Base-by-base conservation (phyloP, 2,888 invertebrate genomes). In the Lysandra coridon region DNA sequence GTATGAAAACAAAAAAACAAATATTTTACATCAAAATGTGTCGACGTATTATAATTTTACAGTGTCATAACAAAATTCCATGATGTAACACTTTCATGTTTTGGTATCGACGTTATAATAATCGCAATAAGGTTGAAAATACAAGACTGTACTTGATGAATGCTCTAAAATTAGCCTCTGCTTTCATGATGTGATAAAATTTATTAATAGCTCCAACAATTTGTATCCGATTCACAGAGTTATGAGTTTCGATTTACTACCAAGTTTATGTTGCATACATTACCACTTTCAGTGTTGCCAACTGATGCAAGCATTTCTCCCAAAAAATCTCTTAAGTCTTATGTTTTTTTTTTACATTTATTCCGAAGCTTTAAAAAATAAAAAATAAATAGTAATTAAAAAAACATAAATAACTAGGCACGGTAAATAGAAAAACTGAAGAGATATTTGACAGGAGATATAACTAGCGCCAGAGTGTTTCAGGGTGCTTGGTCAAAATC, bases 161-260 rank as follows among this genome's bases (percentile, higher is more conserved):
- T 87, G 86, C 84, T 83, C 84, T 81, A 83, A 86, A 88, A 89
- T 88, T 86, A 87, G 83, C 84, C 81, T 81, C 81, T 80, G 76
- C 83, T 84, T 86, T 87, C 87, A 86, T 85, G 84, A 84, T 85
- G 87, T 86, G 86, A 87, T 90, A 88, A 88, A 89, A 87, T 91
- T 91, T 91, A 90, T 91, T 90, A 88, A 88, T 85, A 57, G 60
- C 79, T 62, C 75, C 44, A 76, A 64, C 79, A 62, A 60, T 60
- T 62, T 79, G 57, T 30, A 75, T 44, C 73, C 44, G 49, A 75
- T 75, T 74, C 64, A 64, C 23, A 69, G 49, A 75, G 75, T 75
- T 49, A 49, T 44, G 17, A 30, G 23, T 69, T 69, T 69, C 69
- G 69, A 33, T 69, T 69, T 69, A 69, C 33, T 69, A 69, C 69